phyloP scores from a whole-genome alignment of 1,140 invertebrate species.

The Potamilus streckersoni region DNA sequence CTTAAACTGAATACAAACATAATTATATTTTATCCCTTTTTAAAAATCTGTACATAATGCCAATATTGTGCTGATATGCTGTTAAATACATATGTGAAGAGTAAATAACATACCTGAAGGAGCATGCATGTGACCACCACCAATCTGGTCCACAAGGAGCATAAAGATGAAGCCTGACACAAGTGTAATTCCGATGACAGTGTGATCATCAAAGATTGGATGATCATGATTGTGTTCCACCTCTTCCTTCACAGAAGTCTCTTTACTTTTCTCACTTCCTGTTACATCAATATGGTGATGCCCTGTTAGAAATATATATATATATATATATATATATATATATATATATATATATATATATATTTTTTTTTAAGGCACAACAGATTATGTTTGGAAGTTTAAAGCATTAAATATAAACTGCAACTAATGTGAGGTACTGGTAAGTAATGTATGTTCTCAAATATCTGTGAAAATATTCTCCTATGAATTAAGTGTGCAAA shows the following conservation, averaged over 20 bases:
- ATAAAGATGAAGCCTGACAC: constrained; percentile 97
- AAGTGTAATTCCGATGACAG: constrained; percentile 78
- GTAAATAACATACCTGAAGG: constrained; percentile 30
- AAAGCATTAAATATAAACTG: neutral
- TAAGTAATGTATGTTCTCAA: neutral
- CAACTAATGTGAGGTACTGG: neutral
- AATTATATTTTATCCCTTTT: too few species aligned
- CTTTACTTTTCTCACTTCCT: constrained; percentile 20
- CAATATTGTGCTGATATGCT: too few species aligned
- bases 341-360: too few species aligned
- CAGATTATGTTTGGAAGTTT: constrained; percentile 1
- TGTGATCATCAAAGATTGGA: constrained; percentile 54
- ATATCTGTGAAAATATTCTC: too few species aligned
- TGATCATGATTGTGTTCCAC: constrained; percentile 48
- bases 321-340: too few species aligned
- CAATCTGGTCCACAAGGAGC: constrained; percentile 91
- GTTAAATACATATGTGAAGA: neutral
- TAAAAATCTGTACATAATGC: neutral
- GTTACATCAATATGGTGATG: neutral
- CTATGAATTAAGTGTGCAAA: too few species aligned
- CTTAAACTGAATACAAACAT: too few species aligned
- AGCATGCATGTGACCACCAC: constrained; percentile 64
- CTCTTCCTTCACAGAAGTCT: constrained; percentile 8
- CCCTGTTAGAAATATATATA: too few species aligned
- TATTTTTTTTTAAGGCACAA: too few species aligned